Base-by-base conservation (phyloP, 2,797 vertebrate species). In the Macrochelys suwanniensis region DNA sequence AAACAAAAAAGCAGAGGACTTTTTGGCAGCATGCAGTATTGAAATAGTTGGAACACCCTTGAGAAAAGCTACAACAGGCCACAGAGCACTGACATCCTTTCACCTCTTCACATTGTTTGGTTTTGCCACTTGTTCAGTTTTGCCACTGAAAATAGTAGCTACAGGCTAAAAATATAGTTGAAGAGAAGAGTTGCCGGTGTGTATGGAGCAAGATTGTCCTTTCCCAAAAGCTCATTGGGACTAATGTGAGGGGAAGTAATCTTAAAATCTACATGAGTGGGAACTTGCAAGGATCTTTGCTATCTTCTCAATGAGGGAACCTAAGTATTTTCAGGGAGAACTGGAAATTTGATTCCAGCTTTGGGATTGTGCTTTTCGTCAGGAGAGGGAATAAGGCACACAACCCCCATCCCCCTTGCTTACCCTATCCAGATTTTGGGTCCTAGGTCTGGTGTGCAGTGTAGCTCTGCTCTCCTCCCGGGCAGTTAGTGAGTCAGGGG, bases 401-500 rank as follows among this genome's bases (percentile, higher is more conserved):
- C 0, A 0, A 19, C 5, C 16, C 12, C 21, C 4, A 1, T 15
- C 84, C 88, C 54, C n/a, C 19, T 68, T 76, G 42, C 25, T 76
- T 76, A 28, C 42, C 45, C 23, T 89, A 57, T n/a, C 31, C 26
- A 47, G 49, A 45, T 21, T 16, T 1, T 4, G 19, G 2, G 4
- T 16, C 9, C 83, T 61, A n/a, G 76, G 3, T 23, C 78, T 42
- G 26, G 57, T 71, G 33, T 5, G 7, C 25, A 45, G 33, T 4
- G 26, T 21, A 51, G 1, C 45, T 0, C 7, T 88, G 87, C 42
- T 45, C 23, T 82, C 84, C 9, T 61, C 2, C 11, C n/a, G 45
- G n/a, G 37, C 17, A 17, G 8, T 5, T 68, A 68, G 7, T 68
- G 61, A n/a, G 33, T 37, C 59, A 57, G n/a, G 33, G 17, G 65